Evolutionary conservation across 30 jellyfish, hydroid and myxozoan genomes (phyloP).

Genomic region (Turritopsis dohrnii): DNA sequence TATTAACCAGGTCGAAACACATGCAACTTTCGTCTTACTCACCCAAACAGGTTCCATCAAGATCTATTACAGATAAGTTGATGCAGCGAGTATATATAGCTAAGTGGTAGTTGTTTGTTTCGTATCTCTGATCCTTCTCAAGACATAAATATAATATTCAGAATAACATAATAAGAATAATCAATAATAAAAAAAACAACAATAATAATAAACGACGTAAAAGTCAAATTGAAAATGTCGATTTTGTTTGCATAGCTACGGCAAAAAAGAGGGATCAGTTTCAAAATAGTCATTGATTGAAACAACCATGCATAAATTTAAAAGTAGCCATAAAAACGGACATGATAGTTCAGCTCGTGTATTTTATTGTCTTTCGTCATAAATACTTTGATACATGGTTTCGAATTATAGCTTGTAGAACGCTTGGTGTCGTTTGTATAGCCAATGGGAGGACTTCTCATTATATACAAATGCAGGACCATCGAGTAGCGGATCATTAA

Average conservation of each 20-base stretch:
- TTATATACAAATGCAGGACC: neutral
- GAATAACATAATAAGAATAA: neutral
- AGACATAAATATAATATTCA: neutral
- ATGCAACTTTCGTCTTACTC: too few relatives aligned
- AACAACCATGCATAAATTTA: neutral
- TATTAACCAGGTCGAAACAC: too few relatives aligned
- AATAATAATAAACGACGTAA: too few relatives aligned
- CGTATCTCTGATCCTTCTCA: neutral
- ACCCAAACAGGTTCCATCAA: too few relatives aligned
- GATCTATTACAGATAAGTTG: too few relatives aligned
- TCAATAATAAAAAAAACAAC: too few relatives aligned
- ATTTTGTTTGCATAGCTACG: neutral
- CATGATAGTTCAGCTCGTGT: neutral
- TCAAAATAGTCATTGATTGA: neutral
- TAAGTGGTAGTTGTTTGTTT: too few relatives aligned
- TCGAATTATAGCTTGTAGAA: neutral
- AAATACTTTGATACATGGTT: neutral
- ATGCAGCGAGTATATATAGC: too few relatives aligned
- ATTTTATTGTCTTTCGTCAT: neutral
- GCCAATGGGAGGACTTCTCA: neutral
- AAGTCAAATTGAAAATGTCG: neutral
- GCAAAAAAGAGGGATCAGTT: neutral
- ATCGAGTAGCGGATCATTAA: neutral
- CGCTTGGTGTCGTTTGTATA: neutral
- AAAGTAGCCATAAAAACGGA: neutral